Percentiles rank a stretch among this genome's conserved stretches.
Conservation (phyloP, 2,797 vertebrate genomes). For the Hoplostethus mediterraneus region DNA sequence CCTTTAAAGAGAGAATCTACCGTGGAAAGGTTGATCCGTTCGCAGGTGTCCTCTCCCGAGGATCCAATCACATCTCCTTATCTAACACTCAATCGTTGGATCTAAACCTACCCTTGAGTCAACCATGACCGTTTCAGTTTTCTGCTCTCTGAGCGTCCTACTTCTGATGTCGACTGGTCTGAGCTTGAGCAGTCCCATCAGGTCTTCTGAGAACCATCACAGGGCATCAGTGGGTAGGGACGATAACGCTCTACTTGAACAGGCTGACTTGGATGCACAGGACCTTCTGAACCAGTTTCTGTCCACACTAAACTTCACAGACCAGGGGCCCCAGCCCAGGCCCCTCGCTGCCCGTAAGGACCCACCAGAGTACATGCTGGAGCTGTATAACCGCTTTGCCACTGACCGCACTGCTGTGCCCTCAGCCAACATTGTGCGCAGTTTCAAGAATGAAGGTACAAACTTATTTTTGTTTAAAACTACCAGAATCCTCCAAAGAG, state of each 20-base stretch:
- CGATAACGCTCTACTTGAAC: slow-evolving; percentile 85
- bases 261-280: slow-evolving; percentile 84
- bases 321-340: slow-evolving; percentile 80
- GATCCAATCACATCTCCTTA: slow-evolving; percentile 54
- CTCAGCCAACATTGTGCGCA: slow-evolving; percentile 91
- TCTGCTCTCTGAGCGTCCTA: slow-evolving; percentile 61
- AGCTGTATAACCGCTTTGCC: slow-evolving; percentile 93
- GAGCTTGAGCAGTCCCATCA: slow-evolving; percentile 84
- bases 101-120: slow-evolving; percentile 47
- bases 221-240: slow-evolving; percentile 78
- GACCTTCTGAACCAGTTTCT: slow-evolving; percentile 90
- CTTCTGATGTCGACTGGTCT: slow-evolving; percentile 59
- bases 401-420: slow-evolving; percentile 88
- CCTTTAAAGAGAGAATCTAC: slow-evolving; percentile 50
- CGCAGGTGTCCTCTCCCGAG: slow-evolving; percentile 58
- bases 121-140: slow-evolving; percentile 67
- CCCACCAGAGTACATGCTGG: slow-evolving; percentile 95
- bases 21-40: slow-evolving; percentile 31
- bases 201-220: slow-evolving; percentile 81
- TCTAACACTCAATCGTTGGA: slow-evolving; percentile 59
- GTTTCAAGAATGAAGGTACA: slow-evolving; percentile 97
- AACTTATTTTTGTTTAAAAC: slow-evolving; percentile 19
- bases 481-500: background rate
- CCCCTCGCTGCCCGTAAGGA: slow-evolving; percentile 80
- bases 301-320: slow-evolving; percentile 92